Percentiles rank a stretch among this genome's conserved stretches.
phyloP scores from a whole-genome alignment of 1,140 invertebrate genomes.

The Homalodisca vitripennis region DNA sequence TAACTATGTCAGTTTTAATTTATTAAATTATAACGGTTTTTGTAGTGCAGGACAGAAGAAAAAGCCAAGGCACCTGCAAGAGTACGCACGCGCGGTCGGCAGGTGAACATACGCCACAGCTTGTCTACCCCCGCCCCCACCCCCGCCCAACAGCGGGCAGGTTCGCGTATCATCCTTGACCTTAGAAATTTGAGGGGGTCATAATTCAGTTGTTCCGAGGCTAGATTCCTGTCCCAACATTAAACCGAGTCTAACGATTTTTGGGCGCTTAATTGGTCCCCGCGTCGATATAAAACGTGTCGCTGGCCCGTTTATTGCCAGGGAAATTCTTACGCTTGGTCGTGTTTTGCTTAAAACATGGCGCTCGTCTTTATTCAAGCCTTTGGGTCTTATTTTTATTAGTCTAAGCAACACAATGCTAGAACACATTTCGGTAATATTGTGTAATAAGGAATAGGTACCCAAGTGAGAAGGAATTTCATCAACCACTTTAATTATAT shows the following conservation, averaged over 20 bases:
- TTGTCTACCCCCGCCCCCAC: neutral
- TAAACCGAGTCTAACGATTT: constrained; percentile 9
- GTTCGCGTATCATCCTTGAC: neutral
- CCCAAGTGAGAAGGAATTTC: too few species aligned
- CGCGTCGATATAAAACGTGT: constrained; percentile 3
- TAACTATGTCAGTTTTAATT: too few species aligned
- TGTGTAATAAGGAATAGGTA: too few species aligned
- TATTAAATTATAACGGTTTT: constrained; percentile 27
- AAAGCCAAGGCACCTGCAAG: neutral
- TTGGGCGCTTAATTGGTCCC: constrained; percentile 8
- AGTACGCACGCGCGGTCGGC: neutral
- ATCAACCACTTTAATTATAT: too few species aligned
- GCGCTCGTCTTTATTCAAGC: too few species aligned
- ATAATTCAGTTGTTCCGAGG: constrained; percentile 13
- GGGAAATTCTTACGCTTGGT: too few species aligned
- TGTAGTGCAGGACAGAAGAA: neutral
- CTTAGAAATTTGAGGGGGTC: constrained; percentile 11
- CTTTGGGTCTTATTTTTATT: too few species aligned
- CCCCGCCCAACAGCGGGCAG: neutral
- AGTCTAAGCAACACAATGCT: too few species aligned
- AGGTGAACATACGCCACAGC: neutral
- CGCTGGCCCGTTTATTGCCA: neutral
- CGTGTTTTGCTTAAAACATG: too few species aligned
- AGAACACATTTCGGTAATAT: too few species aligned
- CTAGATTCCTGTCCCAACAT: constrained; percentile 16